Evolutionary conservation across 2,888 invertebrate species (phyloP), one percentile per base, ranked within the genome.

Genomic region (Diarsia mendica): DNA sequence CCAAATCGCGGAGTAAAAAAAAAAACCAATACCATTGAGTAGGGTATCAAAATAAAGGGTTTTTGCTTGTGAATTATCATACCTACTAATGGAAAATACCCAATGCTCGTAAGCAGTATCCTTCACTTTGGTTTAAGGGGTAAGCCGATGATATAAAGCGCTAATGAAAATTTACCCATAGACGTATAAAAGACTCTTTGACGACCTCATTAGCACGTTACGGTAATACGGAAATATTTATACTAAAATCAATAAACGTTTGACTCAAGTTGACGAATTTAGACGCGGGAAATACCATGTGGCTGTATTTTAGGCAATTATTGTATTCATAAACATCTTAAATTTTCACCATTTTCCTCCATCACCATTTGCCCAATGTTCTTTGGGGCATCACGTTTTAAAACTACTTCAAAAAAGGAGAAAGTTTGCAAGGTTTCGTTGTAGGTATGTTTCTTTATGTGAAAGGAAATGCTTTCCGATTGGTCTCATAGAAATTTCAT

Each of bases 241-340:
- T n/a, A 23, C 44, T 49, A 10, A 10, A 61, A 61, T 61, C 33
- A 71, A 55, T 79, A 73, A 28, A 63, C 8, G n/a, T 46, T 61
- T 33, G 51, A 48, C n/a, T 39, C 5, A 15, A 70, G 48, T 64
- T 80, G 44, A 53, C 20, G 53, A 61, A 66, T 18, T n/a, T 9
- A 49, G 48, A 13, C 13, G 1, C 13, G 51, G 77, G 65, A 53
- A 80, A 61, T 48, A 60, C 60, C 74, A 8, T 23, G 15, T 9
- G 4, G 13, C 11, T 10, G 15, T n/a, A 13, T 64, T 63, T 18
- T 10, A 44, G 9, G 2, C 13, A 3, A 20, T 6, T 11, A 70
- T 55, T 48, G 20, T 0, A 11, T 46, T 20, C 3, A 33, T 13
- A 53, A 33, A 71, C 48, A 79, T 60, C n/a, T 44, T 28, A 58